Evolutionary conservation across 2,888 invertebrate species (phyloP).

Genomic region (Mongoloraphidia duomilia): DNA sequence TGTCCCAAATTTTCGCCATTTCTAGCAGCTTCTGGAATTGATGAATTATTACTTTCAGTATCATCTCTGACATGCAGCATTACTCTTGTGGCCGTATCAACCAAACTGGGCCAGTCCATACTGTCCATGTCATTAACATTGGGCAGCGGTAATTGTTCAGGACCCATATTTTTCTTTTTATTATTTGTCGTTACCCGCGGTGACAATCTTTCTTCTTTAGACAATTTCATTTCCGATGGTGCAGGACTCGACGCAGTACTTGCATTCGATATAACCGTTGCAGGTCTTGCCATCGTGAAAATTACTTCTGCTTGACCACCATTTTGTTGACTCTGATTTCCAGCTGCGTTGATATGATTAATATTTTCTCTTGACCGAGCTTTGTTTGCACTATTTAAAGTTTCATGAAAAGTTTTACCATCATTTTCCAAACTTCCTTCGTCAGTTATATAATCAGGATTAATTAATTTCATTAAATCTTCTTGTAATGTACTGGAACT

Average conservation of each 20-base stretch:
- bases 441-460: constrained; percentile 50
- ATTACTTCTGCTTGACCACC: constrained; percentile 38
- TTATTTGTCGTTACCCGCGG: constrained; percentile 25
- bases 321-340: constrained; percentile 14
- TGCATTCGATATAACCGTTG: constrained; percentile 49
- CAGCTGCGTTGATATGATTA: constrained; percentile 5
- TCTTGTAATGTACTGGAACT: constrained; percentile 57
- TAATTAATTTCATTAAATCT: constrained; percentile 74
- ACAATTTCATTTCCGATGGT: constrained; percentile 38
- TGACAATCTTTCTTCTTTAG: constrained; percentile 39
- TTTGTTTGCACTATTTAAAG: constrained; percentile 4
- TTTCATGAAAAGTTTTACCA: constrained; percentile 5
- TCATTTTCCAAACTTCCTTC: constrained; percentile 18
- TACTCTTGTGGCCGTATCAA: constrained; percentile 64
- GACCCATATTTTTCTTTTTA: constrained; percentile 21
- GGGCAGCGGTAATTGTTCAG: constrained; percentile 41
- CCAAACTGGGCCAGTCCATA: constrained; percentile 67
- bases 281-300: constrained; percentile 47
- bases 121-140: constrained; percentile 62
- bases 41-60: background rate
- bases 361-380: constrained; percentile 10
- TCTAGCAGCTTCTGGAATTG: background rate
- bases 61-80: constrained; percentile 39
- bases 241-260: constrained; percentile 40
- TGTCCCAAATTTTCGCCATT: constrained; percentile 20